Evolutionary conservation across 2,797 vertebrate species (phyloP).

Genomic region (Columba guinea): DNA sequence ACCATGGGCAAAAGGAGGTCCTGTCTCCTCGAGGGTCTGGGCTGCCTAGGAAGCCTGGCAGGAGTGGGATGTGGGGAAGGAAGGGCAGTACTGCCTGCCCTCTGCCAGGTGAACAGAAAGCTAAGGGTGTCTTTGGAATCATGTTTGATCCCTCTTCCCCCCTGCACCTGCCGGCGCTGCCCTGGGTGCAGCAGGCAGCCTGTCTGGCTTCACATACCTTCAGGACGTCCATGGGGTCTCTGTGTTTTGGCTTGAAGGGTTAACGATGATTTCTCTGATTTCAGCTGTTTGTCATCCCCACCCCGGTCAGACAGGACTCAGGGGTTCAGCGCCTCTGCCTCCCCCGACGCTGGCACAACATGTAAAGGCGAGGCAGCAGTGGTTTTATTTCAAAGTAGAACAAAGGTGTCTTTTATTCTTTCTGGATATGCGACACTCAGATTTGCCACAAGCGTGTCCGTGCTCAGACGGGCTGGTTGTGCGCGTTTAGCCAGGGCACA

Average conservation of each 20-base stretch:
- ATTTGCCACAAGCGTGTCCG: neutral
- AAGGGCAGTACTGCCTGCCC: neutral
- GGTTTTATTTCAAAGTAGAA: constrained; percentile 54
- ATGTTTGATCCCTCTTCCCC: neutral
- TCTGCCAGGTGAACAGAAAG: neutral
- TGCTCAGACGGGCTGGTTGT: neutral
- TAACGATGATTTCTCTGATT: neutral
- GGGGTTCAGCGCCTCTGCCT: neutral
- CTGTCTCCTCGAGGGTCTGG: fast-evolving
- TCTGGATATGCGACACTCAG: neutral
- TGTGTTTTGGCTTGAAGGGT: fast-evolving
- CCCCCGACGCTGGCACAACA: neutral
- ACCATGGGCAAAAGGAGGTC: neutral
- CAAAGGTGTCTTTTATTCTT: constrained; percentile 60
- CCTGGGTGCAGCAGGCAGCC: neutral
- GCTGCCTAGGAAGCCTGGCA: neutral
- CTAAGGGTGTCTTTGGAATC: neutral
- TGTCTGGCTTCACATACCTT: neutral
- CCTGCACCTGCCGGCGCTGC: neutral
- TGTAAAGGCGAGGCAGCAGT: neutral
- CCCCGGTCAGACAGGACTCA: neutral
- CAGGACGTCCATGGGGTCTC: fast-evolving
- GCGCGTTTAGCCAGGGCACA: neutral
- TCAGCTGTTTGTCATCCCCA: neutral
- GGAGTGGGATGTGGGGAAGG: neutral